Conservation (phyloP, 2,888 invertebrate species). For the Seira musarum region DNA sequence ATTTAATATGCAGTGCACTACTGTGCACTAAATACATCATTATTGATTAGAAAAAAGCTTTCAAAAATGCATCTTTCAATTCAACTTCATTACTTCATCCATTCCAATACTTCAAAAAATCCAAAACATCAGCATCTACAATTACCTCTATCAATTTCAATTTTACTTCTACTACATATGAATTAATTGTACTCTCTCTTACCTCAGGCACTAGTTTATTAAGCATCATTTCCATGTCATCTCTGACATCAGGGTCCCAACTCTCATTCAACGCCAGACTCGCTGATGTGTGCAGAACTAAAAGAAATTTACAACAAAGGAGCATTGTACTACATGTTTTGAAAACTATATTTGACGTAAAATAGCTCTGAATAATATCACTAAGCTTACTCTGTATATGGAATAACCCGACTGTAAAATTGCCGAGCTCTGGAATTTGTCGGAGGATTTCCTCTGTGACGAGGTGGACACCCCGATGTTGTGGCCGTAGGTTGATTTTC, state of each 20-base stretch:
- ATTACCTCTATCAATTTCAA: no score
- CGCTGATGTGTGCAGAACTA: conserved; percentile 98
- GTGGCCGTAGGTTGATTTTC: conserved; percentile 95
- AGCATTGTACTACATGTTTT: background rate
- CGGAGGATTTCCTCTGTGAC: conserved; percentile 96
- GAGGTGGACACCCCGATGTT: conserved; percentile 96
- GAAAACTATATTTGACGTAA: background rate
- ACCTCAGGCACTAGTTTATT: conserved; percentile 98
- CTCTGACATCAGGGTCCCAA: conserved; percentile 91
- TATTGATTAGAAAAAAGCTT: no score
- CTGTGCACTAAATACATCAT: conserved; percentile 17
- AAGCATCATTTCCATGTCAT: conserved; percentile 99
- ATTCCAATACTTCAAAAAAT: no score
- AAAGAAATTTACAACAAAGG: conserved; percentile 71
- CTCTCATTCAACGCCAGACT: conserved; percentile 98
- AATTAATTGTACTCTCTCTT: conserved; percentile 67
- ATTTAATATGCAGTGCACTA: conserved; percentile 1
- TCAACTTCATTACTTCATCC: no score
- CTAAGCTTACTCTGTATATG: conserved; percentile 95
- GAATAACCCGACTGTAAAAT: conserved; percentile 95
- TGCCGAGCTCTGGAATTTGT: conserved; percentile 94
- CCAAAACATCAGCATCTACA: no score
- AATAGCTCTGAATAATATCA: background rate
- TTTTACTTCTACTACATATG: background rate
- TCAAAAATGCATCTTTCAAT: no score